Evolutionary conservation across 2,113 vertebrate species (phyloP).

Genomic region (Saguinus midas): DNA sequence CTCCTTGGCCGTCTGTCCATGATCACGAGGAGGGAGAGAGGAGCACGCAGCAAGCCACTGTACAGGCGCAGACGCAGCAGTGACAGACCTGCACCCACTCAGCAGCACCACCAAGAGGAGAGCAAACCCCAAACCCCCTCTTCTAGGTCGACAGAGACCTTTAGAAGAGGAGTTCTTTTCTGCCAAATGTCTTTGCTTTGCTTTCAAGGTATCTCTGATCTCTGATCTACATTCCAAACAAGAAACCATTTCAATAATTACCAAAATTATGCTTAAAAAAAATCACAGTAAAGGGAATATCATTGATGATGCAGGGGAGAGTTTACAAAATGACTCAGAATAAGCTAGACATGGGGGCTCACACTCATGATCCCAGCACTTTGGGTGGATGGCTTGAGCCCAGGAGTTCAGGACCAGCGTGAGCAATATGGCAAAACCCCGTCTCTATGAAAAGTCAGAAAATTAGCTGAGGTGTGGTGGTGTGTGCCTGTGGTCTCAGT

Average conservation of each 20-base stretch:
- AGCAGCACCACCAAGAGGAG: no score
- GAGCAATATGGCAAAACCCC: no score
- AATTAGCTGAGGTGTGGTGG: no score
- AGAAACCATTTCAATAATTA: background rate
- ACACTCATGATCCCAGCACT: no score
- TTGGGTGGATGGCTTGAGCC: no score
- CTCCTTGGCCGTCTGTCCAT: background rate
- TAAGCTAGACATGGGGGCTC: no score
- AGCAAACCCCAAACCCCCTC: background rate
- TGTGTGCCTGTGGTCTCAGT: no score
- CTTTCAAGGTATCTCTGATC: background rate
- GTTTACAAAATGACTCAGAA: background rate
- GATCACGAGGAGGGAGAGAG: background rate
- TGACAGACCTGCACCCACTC: background rate
- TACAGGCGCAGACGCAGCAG: no score
- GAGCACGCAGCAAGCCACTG: background rate
- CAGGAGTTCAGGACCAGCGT: no score
- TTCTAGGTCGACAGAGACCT: no score
- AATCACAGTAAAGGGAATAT: background rate
- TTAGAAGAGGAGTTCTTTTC: background rate
- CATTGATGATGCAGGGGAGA: background rate
- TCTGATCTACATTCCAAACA: background rate
- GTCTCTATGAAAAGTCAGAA: no score
- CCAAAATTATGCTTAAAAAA: background rate
- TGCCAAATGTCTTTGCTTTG: background rate